phyloP scores from a whole-genome alignment of 2,888 invertebrate genomes.

The Tridacna crocea region DNA sequence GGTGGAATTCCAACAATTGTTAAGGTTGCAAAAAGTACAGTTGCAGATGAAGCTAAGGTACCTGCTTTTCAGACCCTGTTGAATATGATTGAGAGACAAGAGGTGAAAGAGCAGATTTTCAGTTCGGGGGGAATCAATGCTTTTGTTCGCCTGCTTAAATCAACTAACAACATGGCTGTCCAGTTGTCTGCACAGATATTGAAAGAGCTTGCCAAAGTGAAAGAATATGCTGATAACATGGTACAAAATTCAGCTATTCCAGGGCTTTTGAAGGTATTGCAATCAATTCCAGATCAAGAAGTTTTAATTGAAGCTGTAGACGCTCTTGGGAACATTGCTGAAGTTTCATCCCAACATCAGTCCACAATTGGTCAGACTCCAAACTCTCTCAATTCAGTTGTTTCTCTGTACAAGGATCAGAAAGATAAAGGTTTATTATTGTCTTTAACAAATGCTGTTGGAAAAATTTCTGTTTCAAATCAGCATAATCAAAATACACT shows the following conservation, averaged over 20 bases:
- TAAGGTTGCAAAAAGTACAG: conserved; percentile 76
- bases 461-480: conserved; percentile 72
- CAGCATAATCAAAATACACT: conserved; percentile 78
- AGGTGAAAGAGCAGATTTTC: conserved; percentile 78
- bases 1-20: conserved; percentile 78
- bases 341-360: conserved; percentile 71
- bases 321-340: conserved; percentile 78
- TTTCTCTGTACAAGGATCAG: conserved; percentile 74
- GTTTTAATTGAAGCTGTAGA: conserved; percentile 77
- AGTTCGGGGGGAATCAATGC: conserved; percentile 76
- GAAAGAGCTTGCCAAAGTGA: conserved; percentile 72
- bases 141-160: conserved; percentile 77
- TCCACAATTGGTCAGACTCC: conserved; percentile 70
- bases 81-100: conserved; percentile 74
- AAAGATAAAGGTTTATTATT: conserved; percentile 74
- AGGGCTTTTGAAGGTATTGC: conserved; percentile 75
- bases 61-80: conserved; percentile 77
- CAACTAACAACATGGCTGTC: conserved; percentile 68
- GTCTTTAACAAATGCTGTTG: conserved; percentile 76
- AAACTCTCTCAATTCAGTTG: conserved; percentile 83
- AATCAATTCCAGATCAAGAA: conserved; percentile 74
- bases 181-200: conserved; percentile 77
- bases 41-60: conserved; percentile 77
- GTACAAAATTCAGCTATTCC: conserved; percentile 78
- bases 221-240: conserved; percentile 75